phyloP scores from a whole-genome alignment of 2,797 vertebrate species.

The Onychomys torridus region DNA sequence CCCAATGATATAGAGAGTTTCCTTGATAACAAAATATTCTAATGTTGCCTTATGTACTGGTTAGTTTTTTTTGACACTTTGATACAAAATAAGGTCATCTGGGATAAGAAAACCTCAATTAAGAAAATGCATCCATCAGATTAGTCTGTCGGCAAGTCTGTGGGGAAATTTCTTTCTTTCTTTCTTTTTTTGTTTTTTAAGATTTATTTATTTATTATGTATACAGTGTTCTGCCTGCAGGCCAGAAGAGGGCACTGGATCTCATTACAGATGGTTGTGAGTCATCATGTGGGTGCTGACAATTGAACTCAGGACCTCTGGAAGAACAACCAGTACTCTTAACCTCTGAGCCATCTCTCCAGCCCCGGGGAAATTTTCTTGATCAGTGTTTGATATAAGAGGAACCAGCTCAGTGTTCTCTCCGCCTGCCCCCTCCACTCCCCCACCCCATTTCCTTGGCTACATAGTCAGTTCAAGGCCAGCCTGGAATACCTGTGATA shows the following conservation, averaged over 20 bases:
- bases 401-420: background rate
- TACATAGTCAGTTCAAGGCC: background rate
- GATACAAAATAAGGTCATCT: background rate
- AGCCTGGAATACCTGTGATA: background rate
- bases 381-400: background rate
- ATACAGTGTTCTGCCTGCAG: too few species aligned
- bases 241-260: too few species aligned
- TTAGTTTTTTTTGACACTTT: background rate
- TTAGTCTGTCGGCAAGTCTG: background rate
- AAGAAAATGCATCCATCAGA: background rate
- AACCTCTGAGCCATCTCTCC: too few species aligned
- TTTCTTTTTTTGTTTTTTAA: too few species aligned
- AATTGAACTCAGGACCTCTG: too few species aligned
- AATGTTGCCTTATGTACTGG: too few species aligned
- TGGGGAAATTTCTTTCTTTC: background rate
- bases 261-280: too few species aligned
- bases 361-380: background rate
- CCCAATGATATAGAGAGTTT: background rate
- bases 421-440: background rate
- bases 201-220: too few species aligned
- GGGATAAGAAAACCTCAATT: background rate
- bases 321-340: too few species aligned
- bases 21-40: background rate
- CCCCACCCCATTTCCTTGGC: background rate
- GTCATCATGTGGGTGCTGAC: too few species aligned